Conservation (phyloP, 2,113 vertebrate species). For the Mesocricetus auratus region DNA sequence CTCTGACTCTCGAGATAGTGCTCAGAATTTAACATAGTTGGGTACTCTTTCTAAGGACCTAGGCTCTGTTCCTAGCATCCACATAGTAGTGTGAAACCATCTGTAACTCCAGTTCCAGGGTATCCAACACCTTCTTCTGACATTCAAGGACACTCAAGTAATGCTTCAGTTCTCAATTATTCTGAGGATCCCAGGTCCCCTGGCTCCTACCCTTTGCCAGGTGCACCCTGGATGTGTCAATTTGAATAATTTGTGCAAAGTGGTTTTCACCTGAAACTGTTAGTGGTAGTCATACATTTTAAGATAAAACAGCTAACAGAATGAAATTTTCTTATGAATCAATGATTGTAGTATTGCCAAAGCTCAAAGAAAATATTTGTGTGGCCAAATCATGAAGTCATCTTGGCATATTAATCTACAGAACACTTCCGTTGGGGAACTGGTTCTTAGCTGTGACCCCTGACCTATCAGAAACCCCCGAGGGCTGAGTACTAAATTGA, state of each 20-base stretch:
- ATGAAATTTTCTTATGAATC: neutral
- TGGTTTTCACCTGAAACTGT: too few species aligned
- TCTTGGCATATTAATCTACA: neutral
- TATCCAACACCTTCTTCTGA: neutral
- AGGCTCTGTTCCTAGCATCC: neutral
- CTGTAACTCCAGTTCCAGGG: neutral
- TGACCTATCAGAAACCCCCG: too few species aligned
- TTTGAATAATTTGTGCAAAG: too few species aligned
- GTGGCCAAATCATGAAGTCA: neutral
- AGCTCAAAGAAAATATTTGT: constrained; percentile 5
- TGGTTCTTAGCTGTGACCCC: neutral
- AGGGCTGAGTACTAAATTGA: neutral
- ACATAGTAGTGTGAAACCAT: neutral
- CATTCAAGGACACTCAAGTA: neutral
- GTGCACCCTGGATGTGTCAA: too few species aligned
- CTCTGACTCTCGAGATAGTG: neutral
- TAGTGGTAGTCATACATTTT: too few species aligned
- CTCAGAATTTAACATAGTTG: neutral
- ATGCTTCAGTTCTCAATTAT: too few species aligned
- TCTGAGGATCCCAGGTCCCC: too few species aligned
- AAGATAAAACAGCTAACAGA: constrained; percentile 2
- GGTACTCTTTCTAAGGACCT: neutral
- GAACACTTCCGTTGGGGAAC: neutral
- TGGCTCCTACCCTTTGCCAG: too few species aligned
- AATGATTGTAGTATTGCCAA: constrained; percentile 19